Base-by-base conservation (phyloP, 2,113 vertebrate genomes). In the Petrocephalus microphthalmus region DNA sequence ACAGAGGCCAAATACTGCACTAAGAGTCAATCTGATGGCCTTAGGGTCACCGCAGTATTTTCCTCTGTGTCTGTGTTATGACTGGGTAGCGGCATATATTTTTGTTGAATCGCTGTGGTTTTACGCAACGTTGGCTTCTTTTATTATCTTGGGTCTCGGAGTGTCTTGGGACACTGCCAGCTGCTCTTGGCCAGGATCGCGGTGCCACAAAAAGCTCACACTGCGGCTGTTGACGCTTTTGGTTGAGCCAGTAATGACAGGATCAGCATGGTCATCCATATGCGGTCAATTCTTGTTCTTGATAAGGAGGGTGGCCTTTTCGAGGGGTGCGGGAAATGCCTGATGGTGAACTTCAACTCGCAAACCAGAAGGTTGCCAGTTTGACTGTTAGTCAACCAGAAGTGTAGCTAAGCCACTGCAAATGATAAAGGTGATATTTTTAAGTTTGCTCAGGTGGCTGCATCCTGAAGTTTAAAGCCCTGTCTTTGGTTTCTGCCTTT, bases 61-160 rank as follows among this genome's bases (percentile, higher is more conserved):
- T 15, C 42, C 47, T 71, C n/a, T 10, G 22, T 53, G 88, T 89
- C 88, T 86, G 84, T 74, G 49, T 89, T 89, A 71, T 89, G 88
- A 86, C 84, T 74, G 64, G 60, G 37, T 2, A 47, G 47, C 15
- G 17, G 64, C 7, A 71, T 51, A 83, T 86, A 85, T 78, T 86
- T 86, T 37, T 86, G 51, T 42, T 47, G 25, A n/a, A 54, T 67
- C 22, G 47, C 56, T 47, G 19, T 19, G 8, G 45, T 45, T 53
- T 85, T 13, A 78, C 22, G 25, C 53, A 42, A 7, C 49, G n/a
- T 78, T 20, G 13, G 19, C 37, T 86, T 25, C 82, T 51, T 67
- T 78, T 54, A 78, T 54, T 78, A 78, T 89, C 49, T 45, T 11
- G 20, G 5, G 60, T 25, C 49, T 25, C 33, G 29, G 52, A 54